Base-by-base conservation (phyloP, 2,113 vertebrate species). In the Copsychus sechellarum region DNA sequence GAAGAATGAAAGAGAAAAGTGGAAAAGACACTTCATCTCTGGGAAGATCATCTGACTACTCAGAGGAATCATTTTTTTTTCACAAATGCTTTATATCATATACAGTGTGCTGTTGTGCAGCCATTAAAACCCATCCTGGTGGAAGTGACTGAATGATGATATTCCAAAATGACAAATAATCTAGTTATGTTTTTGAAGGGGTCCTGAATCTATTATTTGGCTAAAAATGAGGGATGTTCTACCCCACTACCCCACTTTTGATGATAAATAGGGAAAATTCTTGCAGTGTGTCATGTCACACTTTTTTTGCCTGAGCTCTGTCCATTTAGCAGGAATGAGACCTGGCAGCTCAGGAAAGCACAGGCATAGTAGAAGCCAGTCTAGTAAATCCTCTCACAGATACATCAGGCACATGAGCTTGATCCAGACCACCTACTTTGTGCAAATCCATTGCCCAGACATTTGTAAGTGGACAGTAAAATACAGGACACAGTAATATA, bases 211-310 rank as follows among this genome's bases (percentile, higher is more conserved):
- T 76, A 48, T 48, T 81, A 36, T 73, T 56, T 29, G 20, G 4
- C 12, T 28, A n/a, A 82, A 92, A 85, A 24, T 50, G 2, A 81
- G 19, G 26, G 29, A 8, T 67, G 8, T 33, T 74, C 40, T 71
- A 45, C 43, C 43, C 43, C 19, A 15, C 26, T 42, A 45, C 9
- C 4, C 19, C 8, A 11, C 34, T 60, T 74, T 74, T 71, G 15
- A 53, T 67, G 18, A 67, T 47, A 76, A 79, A 87, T 48, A 31
- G 8, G 50, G 18, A 26, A 86, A 58, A 66, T 36, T 22, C 57
- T 66, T 73, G 28, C 26, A 50, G 20, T 2, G 1, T 0, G 0
- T 57, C 71, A 45, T 2, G 0, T 69, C n/a, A 34, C 0, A 0
- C 5, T 19, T 76, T 70, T 70, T 69, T 86, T 80, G 25, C 47